Evolutionary conservation across 2,888 invertebrate species (phyloP).

Genomic region (Oxystoma pomonae): DNA sequence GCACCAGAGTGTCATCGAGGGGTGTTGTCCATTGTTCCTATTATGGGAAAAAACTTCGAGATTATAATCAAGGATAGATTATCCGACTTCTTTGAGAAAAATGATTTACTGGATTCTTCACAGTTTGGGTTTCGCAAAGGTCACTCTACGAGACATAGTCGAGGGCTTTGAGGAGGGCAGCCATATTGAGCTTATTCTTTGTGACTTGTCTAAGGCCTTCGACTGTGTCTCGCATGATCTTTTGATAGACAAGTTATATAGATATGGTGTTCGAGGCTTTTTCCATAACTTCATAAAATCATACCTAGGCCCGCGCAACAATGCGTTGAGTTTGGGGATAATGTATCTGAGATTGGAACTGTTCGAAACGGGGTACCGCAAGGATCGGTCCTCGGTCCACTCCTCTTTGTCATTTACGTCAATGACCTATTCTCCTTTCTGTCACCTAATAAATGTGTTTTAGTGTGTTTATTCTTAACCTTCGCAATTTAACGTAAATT

Average conservation of each 20-base stretch:
- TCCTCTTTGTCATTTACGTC: background rate
- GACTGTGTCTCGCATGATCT: slow-evolving; percentile 8
- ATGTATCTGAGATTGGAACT: background rate
- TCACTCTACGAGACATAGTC: slow-evolving; percentile 9
- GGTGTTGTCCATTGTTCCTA: slow-evolving; percentile 9
- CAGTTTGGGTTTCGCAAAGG: slow-evolving; percentile 12
- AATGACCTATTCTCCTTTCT: background rate
- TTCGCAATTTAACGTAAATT: too few relatives aligned
- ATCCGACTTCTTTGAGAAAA: too few relatives aligned
- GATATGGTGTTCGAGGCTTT: background rate
- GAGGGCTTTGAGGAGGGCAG: background rate
- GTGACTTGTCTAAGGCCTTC: slow-evolving; percentile 12
- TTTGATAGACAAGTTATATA: background rate
- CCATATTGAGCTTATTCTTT: slow-evolving; percentile 6
- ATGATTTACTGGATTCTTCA: too few relatives aligned
- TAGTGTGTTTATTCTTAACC: too few relatives aligned
- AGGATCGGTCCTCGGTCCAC: background rate
- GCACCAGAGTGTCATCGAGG: too few relatives aligned
- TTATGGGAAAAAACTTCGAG: slow-evolving; percentile 11
- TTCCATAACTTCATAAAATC: background rate
- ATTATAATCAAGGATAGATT: slow-evolving; percentile 12
- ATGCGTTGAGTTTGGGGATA: background rate
- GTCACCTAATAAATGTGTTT: background rate
- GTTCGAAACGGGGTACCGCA: background rate
- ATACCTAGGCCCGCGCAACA: background rate